A percentile compares a stretch with the other conserved stretches of the same genome.
These are phyloP conservation scores for Cyclopterus lumpus DNA, from an alignment of 2,797 vertebrate species.

Conservation along the genomic window DNA sequence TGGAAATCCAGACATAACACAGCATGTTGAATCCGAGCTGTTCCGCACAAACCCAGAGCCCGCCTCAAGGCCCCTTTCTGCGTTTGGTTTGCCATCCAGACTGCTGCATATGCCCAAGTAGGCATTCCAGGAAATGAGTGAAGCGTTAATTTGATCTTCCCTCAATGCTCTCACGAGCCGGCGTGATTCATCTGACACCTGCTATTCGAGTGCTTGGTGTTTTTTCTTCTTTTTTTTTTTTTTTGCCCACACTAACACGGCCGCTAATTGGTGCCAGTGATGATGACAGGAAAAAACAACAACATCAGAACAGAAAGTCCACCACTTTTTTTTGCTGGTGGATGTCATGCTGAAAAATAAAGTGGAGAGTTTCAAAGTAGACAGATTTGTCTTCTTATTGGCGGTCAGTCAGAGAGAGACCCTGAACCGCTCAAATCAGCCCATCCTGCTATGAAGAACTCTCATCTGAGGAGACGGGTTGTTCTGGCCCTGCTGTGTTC, in stretches of 20 bases:
- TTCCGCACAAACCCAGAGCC: neutral
- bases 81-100: conserved; percentile 21
- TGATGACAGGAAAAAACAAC: conserved; percentile 32
- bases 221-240: conserved; percentile 46
- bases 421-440: conserved; percentile 2
- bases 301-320: conserved; percentile 18
- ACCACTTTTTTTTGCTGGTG: neutral
- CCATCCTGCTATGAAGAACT: conserved; percentile 39
- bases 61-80: conserved; percentile 18
- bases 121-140: conserved; percentile 50
- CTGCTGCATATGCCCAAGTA: conserved; percentile 37
- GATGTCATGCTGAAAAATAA: conserved; percentile 22
- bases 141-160: conserved; percentile 51
- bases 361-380: conserved; percentile 25
- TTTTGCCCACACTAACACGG: conserved; percentile 41
- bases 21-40: conserved; percentile 1
- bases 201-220: conserved; percentile 28
- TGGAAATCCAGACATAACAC: conserved; percentile 11
- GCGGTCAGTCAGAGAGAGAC: conserved; percentile 39
- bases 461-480: conserved; percentile 43
- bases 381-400: conserved; percentile 13
- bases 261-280: conserved; percentile 31
- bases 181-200: conserved; percentile 50
- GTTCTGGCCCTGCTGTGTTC: conserved; percentile 59
- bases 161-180: conserved; percentile 18